Percentiles rank a stretch among this genome's conserved stretches.
These are phyloP conservation scores for Empidonax alnorum DNA, from an alignment of 2,113 vertebrate genomes.

Conservation along the genomic window DNA sequence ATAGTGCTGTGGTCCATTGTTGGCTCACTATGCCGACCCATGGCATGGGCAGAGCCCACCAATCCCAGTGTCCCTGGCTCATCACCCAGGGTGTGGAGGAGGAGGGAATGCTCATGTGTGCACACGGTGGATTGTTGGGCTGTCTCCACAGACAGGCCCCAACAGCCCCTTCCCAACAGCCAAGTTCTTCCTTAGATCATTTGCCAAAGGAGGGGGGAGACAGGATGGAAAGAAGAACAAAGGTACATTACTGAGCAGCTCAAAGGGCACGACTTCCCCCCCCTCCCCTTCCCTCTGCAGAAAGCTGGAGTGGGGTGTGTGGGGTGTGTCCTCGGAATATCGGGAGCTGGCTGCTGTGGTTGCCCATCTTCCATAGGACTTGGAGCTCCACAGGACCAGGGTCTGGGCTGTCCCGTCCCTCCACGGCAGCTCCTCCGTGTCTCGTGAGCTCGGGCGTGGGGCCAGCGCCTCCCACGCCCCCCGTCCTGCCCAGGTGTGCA, in stretches of 20 bases:
- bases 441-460: fast-evolving
- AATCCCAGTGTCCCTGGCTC: neutral
- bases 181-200: conserved; percentile 57
- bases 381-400: neutral
- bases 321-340: neutral
- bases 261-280: neutral
- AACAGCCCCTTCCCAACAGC: conserved; percentile 70
- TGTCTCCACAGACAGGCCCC: conserved; percentile 68
- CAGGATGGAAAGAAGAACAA: conserved; percentile 17
- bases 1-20: neutral
- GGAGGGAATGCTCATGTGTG: conserved; percentile 26
- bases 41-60: neutral
- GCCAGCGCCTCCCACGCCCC: neutral
- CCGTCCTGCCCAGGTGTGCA: neutral
- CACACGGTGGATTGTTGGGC: neutral
- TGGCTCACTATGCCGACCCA: fast-evolving
- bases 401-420: neutral
- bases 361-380: neutral
- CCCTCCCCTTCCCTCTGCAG: neutral
- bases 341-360: neutral
- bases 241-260: neutral
- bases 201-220: conserved; percentile 63
- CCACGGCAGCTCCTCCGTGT: neutral
- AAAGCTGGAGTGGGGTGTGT: neutral
- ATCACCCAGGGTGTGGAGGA: conserved; percentile 13